Conservation (phyloP, 2,888 invertebrate genomes). For the Lamellibrachia columna region DNA sequence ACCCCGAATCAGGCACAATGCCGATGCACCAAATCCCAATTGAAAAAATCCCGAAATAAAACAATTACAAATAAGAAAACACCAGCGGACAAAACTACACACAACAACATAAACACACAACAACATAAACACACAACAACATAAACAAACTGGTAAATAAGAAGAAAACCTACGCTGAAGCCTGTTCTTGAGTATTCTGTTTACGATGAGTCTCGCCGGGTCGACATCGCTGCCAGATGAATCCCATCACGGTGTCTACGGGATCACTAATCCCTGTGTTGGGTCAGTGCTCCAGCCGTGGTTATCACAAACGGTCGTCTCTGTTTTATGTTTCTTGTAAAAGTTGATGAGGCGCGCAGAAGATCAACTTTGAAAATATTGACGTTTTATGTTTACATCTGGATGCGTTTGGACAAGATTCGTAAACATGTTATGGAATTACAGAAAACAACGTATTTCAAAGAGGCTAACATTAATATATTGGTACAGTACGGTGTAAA, state of each 20-base stretch:
- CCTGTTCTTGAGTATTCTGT: neutral
- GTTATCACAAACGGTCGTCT: neutral
- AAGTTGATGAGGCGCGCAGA: neutral
- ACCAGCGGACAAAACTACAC: too few species aligned
- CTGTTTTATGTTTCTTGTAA: neutral
- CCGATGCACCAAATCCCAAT: too few species aligned
- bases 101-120: too few species aligned
- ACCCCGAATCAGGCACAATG: too few species aligned
- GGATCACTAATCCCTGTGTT: neutral
- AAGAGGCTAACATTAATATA: neutral
- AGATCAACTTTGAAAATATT: too few species aligned
- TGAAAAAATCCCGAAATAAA: too few species aligned
- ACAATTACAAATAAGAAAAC: too few species aligned
- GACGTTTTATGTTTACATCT: neutral
- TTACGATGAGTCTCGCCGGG: neutral
- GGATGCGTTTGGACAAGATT: neutral
- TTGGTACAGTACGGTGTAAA: neutral
- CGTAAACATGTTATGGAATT: neutral
- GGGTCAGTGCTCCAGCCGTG: neutral
- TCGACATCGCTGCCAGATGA: neutral
- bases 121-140: too few species aligned
- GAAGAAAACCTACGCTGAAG: neutral
- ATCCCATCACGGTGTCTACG: neutral
- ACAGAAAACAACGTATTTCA: neutral
- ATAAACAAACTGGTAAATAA: too few species aligned